Evolutionary conservation across 2,113 vertebrate species (phyloP), one percentile per base, ranked within the genome.

Genomic region (Glareola pratincola): DNA sequence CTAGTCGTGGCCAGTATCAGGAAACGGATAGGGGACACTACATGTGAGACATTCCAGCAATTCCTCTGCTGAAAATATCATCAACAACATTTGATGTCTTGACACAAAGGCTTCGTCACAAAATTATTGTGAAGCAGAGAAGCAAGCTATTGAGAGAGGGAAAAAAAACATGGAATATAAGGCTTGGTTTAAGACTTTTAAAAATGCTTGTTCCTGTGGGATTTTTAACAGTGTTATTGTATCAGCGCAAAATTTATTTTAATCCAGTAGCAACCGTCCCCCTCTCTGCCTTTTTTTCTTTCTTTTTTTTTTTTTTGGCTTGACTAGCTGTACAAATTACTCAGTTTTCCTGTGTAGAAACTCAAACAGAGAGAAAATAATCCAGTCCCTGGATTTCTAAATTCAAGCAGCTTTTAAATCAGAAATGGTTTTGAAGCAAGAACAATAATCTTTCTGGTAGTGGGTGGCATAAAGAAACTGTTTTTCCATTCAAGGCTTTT

Each of bases 371-470:
- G 72, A 86, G 78, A 80, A 89, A 91, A 90, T 45, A 92, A 91
- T 77, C 84, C 29, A 76, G 32, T 81, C 57, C 45, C 32, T 91
- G 80, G 32, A 82, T 92, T 89, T 96, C 80, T 90, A 85, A 93
- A 89, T 91, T 89, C 60, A 95, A 84, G 48, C 85, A 76, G 30
- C 69, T 76, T 96, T 96, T 84, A 83, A 96, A 95, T 81, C 88
- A 94, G 85, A 88, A 92, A 90, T 75, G 80, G 56, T 94, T 92
- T 91, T 83, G 59, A 80, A 64, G 84, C 68, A 91, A 83, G 82
- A 91, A 90, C 96, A 97, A 88, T 88, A 71, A 91, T 80, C 60
- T 80, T 85, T 81, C 88, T 96, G 88, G 66, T 94, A 85, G 96
- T 95, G 88, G 94, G 95, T 91, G 95, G 94, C 76, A 91, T 92